Evolutionary conservation across 2,888 invertebrate species (phyloP).

Genomic region (Drosophila subquinaria): DNA sequence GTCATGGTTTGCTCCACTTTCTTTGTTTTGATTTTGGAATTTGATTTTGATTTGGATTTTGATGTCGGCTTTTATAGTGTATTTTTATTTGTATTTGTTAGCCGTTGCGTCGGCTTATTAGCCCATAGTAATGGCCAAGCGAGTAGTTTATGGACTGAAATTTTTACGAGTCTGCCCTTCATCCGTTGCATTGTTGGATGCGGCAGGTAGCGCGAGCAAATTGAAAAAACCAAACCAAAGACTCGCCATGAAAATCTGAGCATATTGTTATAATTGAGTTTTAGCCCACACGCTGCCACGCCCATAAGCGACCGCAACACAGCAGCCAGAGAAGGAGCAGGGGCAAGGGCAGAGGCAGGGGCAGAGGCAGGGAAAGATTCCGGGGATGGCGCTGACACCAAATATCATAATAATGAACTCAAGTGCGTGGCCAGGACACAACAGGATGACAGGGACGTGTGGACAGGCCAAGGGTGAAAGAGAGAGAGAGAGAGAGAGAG

Average conservation of each 20-base stretch:
- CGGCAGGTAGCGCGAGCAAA: conserved; percentile 52
- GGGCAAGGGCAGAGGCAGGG: background rate
- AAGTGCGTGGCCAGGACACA: conserved; percentile 38
- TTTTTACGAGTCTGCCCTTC: conserved; percentile 50
- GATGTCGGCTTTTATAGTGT: conserved; percentile 27
- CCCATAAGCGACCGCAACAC: conserved; percentile 42
- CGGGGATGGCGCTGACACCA: conserved; percentile 75
- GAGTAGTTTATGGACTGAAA: conserved; percentile 57
- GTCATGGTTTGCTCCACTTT: conserved; percentile 67
- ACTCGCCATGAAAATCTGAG: conserved; percentile 81
- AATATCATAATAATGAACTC: conserved; percentile 82
- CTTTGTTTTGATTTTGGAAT: conserved; percentile 56
- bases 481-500: background rate
- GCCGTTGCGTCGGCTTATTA: conserved; percentile 60
- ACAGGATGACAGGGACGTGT: background rate
- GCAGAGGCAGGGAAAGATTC: conserved; percentile 1
- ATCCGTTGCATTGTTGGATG: conserved; percentile 48
- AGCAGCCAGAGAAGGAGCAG: background rate
- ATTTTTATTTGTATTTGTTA: conserved; percentile 23
- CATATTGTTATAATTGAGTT: conserved; percentile 86
- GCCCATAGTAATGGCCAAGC: conserved; percentile 73
- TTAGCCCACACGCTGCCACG: conserved; percentile 70
- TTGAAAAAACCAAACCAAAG: conserved; percentile 34
- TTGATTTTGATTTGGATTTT: conserved; percentile 2
- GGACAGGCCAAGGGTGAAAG: background rate